phyloP scores from a whole-genome alignment of 1,140 invertebrate species.

The Rhysida immarginata region DNA sequence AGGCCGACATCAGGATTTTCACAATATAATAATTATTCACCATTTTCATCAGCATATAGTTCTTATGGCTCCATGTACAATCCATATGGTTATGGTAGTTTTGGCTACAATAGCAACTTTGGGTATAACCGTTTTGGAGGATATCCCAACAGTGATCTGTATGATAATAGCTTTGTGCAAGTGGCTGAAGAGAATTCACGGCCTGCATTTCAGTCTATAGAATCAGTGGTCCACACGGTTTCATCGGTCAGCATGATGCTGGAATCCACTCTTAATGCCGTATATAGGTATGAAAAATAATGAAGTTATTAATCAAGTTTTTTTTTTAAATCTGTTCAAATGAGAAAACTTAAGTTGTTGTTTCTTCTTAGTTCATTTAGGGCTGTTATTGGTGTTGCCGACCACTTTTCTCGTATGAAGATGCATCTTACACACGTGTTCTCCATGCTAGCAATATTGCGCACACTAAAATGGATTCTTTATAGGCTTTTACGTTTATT shows the following conservation, averaged over 20 bases:
- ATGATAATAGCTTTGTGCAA: slow-evolving; percentile 54
- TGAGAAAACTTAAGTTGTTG: not conserved
- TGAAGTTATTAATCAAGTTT: too few species aligned
- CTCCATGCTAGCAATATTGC: slow-evolving; percentile 63
- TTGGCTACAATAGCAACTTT: slow-evolving; percentile 25
- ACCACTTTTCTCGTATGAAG: slow-evolving; percentile 73
- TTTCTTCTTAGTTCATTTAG: slow-evolving; percentile 58
- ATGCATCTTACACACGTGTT: slow-evolving; percentile 67
- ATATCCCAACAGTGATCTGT: slow-evolving; percentile 32
- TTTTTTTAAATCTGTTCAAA: too few species aligned
- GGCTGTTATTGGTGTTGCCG: slow-evolving; percentile 85
- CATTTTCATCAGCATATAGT: slow-evolving; percentile 2
- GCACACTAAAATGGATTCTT: slow-evolving; percentile 60
- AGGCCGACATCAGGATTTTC: slow-evolving; percentile 11
- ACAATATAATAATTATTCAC: slow-evolving; percentile 6
- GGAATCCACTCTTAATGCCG: slow-evolving; percentile 86
- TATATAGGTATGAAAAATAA: slow-evolving; percentile 52
- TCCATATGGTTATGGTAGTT: slow-evolving; percentile 19
- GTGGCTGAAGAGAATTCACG: slow-evolving; percentile 79
- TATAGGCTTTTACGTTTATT: slow-evolving; percentile 51
- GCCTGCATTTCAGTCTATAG: slow-evolving; percentile 84
- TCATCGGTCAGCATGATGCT: slow-evolving; percentile 89
- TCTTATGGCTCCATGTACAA: slow-evolving; percentile 1
- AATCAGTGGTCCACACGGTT: slow-evolving; percentile 78
- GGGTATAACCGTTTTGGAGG: slow-evolving; percentile 23